Evolutionary conservation across 1,140 invertebrate genomes (phyloP).

Genomic region (Zaprionus ornatus): DNA sequence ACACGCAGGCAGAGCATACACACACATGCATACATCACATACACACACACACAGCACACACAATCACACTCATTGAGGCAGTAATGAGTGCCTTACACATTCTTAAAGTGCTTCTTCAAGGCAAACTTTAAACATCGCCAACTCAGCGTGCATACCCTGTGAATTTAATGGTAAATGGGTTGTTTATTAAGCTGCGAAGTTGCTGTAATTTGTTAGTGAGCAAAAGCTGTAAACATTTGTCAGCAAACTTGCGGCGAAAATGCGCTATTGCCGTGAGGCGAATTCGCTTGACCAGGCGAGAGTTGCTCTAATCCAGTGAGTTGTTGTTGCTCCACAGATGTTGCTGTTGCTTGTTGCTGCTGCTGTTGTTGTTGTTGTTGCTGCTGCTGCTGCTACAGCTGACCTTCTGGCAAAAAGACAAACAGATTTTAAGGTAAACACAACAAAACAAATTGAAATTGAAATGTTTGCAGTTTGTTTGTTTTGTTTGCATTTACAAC

Average conservation of each 20-base stretch:
- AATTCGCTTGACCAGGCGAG: not conserved
- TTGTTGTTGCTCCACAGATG: not conserved
- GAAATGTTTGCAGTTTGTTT: conserved; percentile 24
- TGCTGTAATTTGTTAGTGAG: not conserved
- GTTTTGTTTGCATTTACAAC: conserved; percentile 16
- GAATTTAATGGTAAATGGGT: not conserved
- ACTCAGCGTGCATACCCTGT: not conserved
- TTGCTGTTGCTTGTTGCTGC: not conserved
- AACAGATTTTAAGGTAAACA: conserved; percentile 23
- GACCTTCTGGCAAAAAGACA: conserved; percentile 15
- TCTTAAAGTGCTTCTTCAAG: conserved; percentile 3
- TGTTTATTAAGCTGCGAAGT: not conserved
- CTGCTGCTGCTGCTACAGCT: not conserved
- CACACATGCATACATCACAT: conserved; percentile 4
- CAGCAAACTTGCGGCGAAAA: not conserved
- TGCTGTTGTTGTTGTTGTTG: not conserved
- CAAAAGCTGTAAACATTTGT: not conserved
- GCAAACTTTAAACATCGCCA: conserved; percentile 1
- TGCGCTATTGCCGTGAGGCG: not conserved
- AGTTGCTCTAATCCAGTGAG: conserved; percentile 23
- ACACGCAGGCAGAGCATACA: not conserved
- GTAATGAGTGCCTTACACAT: not conserved
- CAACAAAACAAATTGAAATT: conserved; percentile 27
- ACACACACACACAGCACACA: not conserved
- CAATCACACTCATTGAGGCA: not conserved